These are phyloP conservation scores for Ivindomyrus marchei DNA, from an alignment of 2,113 vertebrate genomes.

Conservation along the genomic window DNA sequence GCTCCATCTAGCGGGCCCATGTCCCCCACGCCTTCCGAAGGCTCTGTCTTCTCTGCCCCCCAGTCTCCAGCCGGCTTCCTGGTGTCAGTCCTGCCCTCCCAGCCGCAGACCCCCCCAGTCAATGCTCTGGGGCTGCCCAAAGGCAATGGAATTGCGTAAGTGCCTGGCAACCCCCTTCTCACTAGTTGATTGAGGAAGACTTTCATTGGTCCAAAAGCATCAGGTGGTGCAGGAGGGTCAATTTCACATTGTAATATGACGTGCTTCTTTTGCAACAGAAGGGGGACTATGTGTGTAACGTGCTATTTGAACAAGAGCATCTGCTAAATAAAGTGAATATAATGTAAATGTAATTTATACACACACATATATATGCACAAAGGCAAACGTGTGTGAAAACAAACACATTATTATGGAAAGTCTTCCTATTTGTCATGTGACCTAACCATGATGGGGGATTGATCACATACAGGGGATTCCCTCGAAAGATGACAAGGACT, in stretches of 20 bases:
- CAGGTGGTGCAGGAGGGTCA: background rate
- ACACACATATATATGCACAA: background rate
- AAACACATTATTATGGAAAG: background rate
- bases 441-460: background rate
- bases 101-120: slow-evolving; percentile 62
- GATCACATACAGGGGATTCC: slow-evolving; percentile 66
- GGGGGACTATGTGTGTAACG: background rate
- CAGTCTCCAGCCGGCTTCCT: slow-evolving; percentile 85
- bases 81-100: slow-evolving; percentile 80
- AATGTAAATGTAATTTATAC: background rate
- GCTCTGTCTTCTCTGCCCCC: slow-evolving; percentile 53
- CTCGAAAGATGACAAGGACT: slow-evolving; percentile 74
- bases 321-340: background rate
- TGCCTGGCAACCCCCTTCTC: slow-evolving; percentile 17
- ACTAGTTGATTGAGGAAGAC: background rate
- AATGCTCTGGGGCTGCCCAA: slow-evolving; percentile 89
- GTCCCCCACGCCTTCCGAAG: slow-evolving; percentile 50
- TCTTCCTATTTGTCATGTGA: background rate
- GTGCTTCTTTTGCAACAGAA: background rate
- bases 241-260: background rate
- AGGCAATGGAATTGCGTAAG: slow-evolving; percentile 69
- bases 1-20: slow-evolving; percentile 36
- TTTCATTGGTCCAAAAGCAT: background rate
- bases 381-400: background rate
- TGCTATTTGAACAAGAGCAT: background rate